Evolutionary conservation across 1,140 invertebrate genomes (phyloP).

Genomic region (Hormaphis cornu): DNA sequence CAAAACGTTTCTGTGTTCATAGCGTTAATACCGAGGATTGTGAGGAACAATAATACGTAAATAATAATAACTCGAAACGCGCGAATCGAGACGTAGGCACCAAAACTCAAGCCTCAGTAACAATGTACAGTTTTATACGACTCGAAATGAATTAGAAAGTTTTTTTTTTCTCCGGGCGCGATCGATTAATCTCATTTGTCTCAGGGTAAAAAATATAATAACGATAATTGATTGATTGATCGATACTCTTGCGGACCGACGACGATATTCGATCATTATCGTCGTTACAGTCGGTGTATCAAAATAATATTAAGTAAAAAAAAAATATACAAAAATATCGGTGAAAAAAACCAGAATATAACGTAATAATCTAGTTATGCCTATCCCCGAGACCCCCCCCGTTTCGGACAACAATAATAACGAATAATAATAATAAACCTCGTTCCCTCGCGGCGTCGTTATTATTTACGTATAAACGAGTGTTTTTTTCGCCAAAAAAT

Average conservation of each 20-base stretch:
- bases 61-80: background rate
- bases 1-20: too few relatives aligned
- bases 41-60: too few relatives aligned
- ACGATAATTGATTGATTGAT: conserved; percentile 26
- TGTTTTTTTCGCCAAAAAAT: conserved; percentile 12
- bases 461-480: background rate
- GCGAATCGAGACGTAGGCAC: background rate
- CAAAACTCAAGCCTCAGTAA: too few relatives aligned
- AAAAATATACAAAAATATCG: conserved; percentile 7
- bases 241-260: background rate
- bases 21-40: too few relatives aligned
- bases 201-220: too few relatives aligned
- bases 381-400: background rate
- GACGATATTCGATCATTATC: background rate
- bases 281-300: background rate
- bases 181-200: conserved; percentile 9
- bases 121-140: too few relatives aligned
- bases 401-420: background rate
- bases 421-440: conserved; percentile 24
- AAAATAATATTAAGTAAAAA: conserved; percentile 3
- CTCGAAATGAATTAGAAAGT: too few relatives aligned
- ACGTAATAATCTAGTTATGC: conserved; percentile 26
- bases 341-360: background rate
- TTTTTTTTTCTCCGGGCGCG: too few relatives aligned
- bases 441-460: background rate